Percentiles rank a stretch among this genome's conserved stretches.
phyloP scores from a whole-genome alignment of 2,888 invertebrate genomes.

The Tricholauxania praeusta region DNA sequence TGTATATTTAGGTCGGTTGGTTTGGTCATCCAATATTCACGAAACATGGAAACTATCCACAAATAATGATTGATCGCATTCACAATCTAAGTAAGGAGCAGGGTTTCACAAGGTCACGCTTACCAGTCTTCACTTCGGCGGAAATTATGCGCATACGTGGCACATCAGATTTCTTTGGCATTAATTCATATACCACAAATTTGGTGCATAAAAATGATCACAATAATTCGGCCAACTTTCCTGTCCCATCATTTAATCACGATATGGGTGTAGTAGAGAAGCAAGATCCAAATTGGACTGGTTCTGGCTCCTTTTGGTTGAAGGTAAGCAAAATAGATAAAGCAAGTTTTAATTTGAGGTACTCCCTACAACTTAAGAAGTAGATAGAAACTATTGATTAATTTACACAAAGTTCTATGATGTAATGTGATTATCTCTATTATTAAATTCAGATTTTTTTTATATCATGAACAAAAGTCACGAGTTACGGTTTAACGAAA shows the following conservation, averaged over 20 bases:
- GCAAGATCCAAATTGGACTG: constrained; percentile 73
- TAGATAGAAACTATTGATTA: no score
- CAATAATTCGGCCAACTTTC: constrained; percentile 64
- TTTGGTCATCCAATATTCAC: constrained; percentile 77
- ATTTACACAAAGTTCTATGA: no score
- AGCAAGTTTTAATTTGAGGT: no score
- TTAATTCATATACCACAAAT: constrained; percentile 79
- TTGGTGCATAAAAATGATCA: constrained; percentile 67
- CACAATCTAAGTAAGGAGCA: constrained; percentile 72
- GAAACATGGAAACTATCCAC: constrained; percentile 75
- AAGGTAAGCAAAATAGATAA: constrained; percentile 67
- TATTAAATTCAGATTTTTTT: no score
- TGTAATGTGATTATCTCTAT: no score
- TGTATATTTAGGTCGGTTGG: constrained; percentile 72
- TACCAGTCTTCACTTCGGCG: constrained; percentile 73
- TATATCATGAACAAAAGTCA: no score
- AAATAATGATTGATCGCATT: constrained; percentile 73
- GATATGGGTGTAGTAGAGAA: constrained; percentile 73
- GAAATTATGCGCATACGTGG: constrained; percentile 74
- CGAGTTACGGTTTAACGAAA: no score
- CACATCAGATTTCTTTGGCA: constrained; percentile 79
- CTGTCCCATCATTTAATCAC: constrained; percentile 72
- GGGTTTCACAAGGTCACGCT: constrained; percentile 72
- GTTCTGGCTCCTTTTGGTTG: constrained; percentile 73
- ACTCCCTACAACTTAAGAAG: no score